phyloP scores from a whole-genome alignment of 2,113 vertebrate genomes.

The Cheirogaleus medius region DNA sequence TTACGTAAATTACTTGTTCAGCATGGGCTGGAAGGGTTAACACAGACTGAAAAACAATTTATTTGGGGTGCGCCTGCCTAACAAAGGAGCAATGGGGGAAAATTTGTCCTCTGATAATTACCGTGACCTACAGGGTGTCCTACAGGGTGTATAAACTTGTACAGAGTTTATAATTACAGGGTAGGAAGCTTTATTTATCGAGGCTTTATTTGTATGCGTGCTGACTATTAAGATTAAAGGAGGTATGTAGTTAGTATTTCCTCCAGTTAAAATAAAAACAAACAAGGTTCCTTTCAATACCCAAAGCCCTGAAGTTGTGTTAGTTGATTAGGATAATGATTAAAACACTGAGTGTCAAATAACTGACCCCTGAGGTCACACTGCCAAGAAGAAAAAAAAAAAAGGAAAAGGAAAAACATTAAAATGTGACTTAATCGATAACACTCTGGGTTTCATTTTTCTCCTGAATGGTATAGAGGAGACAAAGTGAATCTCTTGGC shows the following conservation, averaged over 20 bases:
- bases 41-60: neutral
- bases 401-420: neutral
- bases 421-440: neutral
- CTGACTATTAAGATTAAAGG: neutral
- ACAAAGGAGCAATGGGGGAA: neutral
- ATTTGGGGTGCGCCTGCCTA: neutral
- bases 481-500: neutral
- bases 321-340: neutral
- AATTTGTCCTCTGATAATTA: neutral
- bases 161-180: neutral
- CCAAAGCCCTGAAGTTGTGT: neutral
- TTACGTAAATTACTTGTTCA: neutral
- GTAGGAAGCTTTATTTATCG: neutral
- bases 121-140: neutral
- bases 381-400: neutral
- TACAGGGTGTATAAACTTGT: neutral
- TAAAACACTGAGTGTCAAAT: neutral
- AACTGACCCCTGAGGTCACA: neutral
- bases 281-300: neutral
- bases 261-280: neutral
- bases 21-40: neutral
- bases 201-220: neutral
- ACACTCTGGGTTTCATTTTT: conserved; percentile 1
- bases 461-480: neutral
- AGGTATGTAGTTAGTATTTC: neutral